Conservation (phyloP, 1,140 invertebrate species). For the Drosophila baimaii region DNA sequence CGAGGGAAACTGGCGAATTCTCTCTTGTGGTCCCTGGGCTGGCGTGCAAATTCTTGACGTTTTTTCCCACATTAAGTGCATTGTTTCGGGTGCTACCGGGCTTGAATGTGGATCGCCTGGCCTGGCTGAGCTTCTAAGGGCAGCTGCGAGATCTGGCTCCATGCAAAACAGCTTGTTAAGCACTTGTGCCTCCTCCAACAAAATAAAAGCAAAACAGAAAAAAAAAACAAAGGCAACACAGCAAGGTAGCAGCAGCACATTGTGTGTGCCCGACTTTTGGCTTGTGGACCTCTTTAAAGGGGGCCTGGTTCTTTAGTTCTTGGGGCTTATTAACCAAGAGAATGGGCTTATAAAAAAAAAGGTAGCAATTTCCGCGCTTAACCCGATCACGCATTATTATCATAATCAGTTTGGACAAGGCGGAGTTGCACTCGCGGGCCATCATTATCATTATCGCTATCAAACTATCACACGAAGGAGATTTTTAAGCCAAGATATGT, state of each 20-base stretch:
- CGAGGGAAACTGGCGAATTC: slow-evolving; percentile 32
- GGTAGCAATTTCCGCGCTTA: slow-evolving; percentile 68
- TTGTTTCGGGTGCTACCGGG: slow-evolving; percentile 61
- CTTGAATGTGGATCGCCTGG: slow-evolving; percentile 36
- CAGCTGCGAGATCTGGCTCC: slow-evolving; percentile 51
- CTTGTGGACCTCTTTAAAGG: slow-evolving; percentile 42
- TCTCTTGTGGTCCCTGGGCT: slow-evolving; percentile 45
- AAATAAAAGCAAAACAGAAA: slow-evolving; percentile 25
- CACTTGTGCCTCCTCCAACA: slow-evolving; percentile 67
- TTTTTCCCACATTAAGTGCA: slow-evolving; percentile 83
- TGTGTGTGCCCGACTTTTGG: slow-evolving; percentile 73
- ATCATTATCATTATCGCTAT: slow-evolving; percentile 70
- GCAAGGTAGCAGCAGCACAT: slow-evolving; percentile 39
- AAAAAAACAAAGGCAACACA: slow-evolving; percentile 28
- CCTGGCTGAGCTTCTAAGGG: slow-evolving; percentile 14
- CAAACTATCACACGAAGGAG: slow-evolving; percentile 42
- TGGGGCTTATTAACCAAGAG: slow-evolving; percentile 64
- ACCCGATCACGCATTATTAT: slow-evolving; percentile 73
- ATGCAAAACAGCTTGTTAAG: slow-evolving; percentile 83
- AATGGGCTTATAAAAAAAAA: slow-evolving; percentile 51
- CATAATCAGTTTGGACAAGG: slow-evolving; percentile 54
- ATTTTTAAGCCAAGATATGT: slow-evolving; percentile 20
- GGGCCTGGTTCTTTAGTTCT: slow-evolving; percentile 23
- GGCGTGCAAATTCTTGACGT: slow-evolving; percentile 79
- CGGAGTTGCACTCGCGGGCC: slow-evolving; percentile 19